Percentiles rank a stretch among this genome's conserved stretches.
phyloP scores from a whole-genome alignment of 92 coral and sea anemone species.

The Actinostola sp. region DNA sequence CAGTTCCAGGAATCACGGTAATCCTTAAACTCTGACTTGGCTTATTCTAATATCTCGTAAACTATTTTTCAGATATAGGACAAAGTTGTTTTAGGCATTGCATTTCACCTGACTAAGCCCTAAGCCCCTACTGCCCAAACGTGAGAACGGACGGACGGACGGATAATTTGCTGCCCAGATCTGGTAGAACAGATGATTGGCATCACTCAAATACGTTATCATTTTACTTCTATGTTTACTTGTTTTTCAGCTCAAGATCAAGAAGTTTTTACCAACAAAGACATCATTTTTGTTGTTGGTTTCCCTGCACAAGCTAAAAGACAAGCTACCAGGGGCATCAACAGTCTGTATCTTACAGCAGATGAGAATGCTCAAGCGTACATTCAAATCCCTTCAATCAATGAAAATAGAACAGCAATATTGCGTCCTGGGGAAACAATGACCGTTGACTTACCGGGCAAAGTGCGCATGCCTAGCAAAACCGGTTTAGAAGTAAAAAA shows the following conservation, averaged over 20 bases:
- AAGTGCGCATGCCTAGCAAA: slow-evolving; percentile 37
- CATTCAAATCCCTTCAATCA: slow-evolving; percentile 44
- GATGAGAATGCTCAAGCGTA: slow-evolving; percentile 42
- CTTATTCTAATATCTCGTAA: no score
- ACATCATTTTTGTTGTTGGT: slow-evolving; percentile 64
- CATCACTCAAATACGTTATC: no score
- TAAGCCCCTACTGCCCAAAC: no score
- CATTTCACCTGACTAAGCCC: no score
- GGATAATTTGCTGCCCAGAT: no score
- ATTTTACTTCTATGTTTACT: no score
- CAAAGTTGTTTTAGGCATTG: no score
- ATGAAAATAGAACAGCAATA: neutral
- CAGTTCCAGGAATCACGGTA: no score
- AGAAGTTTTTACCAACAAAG: slow-evolving; percentile 48
- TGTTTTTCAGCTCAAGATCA: neutral
- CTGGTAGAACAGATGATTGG: no score
- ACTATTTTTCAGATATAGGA: no score
- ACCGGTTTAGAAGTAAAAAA: slow-evolving; percentile 42
- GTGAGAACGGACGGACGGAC: no score
- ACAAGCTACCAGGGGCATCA: slow-evolving; percentile 10
- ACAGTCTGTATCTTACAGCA: slow-evolving; percentile 60
- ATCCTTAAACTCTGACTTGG: no score
- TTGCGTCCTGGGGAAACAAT: slow-evolving; percentile 42
- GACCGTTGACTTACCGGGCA: slow-evolving; percentile 58
- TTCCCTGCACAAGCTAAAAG: slow-evolving; percentile 49